Evolutionary conservation across 2,113 vertebrate genomes (phyloP), one percentile per base, ranked within the genome.

Genomic region (Hippocampus barbouri): DNA sequence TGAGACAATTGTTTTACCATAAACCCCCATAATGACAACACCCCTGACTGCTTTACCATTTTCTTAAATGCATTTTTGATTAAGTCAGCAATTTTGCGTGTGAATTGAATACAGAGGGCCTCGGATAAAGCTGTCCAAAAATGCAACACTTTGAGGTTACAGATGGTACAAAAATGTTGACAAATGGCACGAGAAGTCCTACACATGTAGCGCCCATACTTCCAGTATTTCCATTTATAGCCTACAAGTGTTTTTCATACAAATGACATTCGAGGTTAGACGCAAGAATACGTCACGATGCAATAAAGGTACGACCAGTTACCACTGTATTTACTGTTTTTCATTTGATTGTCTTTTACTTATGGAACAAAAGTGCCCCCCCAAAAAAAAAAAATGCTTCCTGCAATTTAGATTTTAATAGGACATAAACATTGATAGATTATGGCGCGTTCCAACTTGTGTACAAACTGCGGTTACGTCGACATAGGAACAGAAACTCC

Each of bases 1-100:
- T 74, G 45, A 49, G 21, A 25, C 43, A 40, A 49, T 45, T 76
- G 5, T 27, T 66, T 73, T 27, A 69, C 12, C 12, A 60, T 30
- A 38, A 53, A 69, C 49, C 41, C 23, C 53, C 57, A 21, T 57
- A 2, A 69, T 3, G 6, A 69, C 38, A 16, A 49, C 45, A 70
- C 69, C 78, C 78, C 5, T 71, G 41, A 49, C 14, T 23, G 15
- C 41, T 51, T 20, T 10, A 68, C 38, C 18, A 59, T 63, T n/a
- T 41, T 11, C 2, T 41, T 1, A 14, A 45, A 38, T 9, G 15
- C 16, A 30, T 14, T 60, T 73, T 10, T 30, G 49, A 27, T 23
- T 30, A 23, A 70, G 72, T 45, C 64, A 75, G 66, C 68, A 69
- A 51, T 56, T 63, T 47, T 54, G 9, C 27, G 2, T 47, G 21